A percentile compares a stretch with the other conserved stretches of the same genome.
These are phyloP conservation scores for Lasioglossum figueresi DNA, from an alignment of 2,888 invertebrate genomes.

Conservation along the genomic window DNA sequence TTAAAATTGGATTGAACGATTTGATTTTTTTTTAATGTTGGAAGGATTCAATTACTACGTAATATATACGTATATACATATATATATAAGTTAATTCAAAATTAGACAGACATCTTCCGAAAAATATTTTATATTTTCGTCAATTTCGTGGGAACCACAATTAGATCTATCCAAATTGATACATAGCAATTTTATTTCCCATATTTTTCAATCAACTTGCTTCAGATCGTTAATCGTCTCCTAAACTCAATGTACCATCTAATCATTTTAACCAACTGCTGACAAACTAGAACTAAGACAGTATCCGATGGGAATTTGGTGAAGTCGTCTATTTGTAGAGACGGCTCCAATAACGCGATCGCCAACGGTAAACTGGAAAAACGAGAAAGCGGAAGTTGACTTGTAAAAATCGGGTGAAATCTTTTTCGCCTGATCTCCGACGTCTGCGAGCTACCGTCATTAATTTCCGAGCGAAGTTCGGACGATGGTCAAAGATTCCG, in stretches of 20 bases:
- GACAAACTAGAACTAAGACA: neutral
- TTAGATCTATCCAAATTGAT: too few species aligned
- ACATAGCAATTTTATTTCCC: neutral
- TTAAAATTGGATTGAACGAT: too few species aligned
- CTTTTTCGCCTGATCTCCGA: neutral
- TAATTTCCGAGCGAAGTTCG: neutral
- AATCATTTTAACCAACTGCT: neutral
- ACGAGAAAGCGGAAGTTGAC: neutral
- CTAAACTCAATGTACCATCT: too few species aligned
- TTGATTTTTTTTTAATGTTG: too few species aligned
- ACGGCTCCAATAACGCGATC: neutral
- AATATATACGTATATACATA: too few species aligned
- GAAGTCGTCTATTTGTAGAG: neutral
- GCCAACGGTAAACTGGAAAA: neutral
- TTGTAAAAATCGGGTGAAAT: conserved; percentile 1
- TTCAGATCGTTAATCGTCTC: neutral
- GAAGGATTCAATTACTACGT: too few species aligned
- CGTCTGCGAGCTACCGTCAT: conserved; percentile 1
- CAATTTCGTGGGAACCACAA: too few species aligned
- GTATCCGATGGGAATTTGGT: neutral
- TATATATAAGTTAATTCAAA: too few species aligned
- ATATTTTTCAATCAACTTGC: neutral
- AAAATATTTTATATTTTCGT: too few species aligned
- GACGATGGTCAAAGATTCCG: neutral
- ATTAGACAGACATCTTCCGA: too few species aligned